Conservation (phyloP, 2,888 invertebrate genomes). For the Electrophaes corylata region DNA sequence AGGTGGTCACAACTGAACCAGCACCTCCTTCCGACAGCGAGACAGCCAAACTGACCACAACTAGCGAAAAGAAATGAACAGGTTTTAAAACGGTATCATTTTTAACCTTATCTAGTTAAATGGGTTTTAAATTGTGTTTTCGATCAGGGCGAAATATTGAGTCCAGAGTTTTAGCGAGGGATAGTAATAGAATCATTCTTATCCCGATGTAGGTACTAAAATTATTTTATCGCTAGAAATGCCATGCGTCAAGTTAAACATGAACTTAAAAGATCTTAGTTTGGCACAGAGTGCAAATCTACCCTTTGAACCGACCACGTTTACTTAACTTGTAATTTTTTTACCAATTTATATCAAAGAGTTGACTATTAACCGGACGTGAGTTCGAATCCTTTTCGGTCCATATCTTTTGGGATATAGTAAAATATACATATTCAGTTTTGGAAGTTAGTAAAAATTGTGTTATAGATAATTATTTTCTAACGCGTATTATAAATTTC, state of each 20-base stretch:
- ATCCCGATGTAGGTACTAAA: too few species aligned
- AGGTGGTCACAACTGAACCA: conserved; percentile 54
- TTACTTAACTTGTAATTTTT: not conserved
- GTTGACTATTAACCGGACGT: too few species aligned
- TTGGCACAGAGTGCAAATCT: too few species aligned
- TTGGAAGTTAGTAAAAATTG: too few species aligned
- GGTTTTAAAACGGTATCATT: not conserved
- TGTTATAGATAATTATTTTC: too few species aligned
- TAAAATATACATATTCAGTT: too few species aligned
- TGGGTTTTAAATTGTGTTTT: not conserved
- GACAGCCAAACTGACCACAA: conserved; percentile 69
- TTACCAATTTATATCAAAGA: not conserved
- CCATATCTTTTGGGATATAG: too few species aligned
- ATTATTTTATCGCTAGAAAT: too few species aligned
- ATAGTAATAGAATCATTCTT: not conserved
- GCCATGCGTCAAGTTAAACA: not conserved
- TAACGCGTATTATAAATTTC: too few species aligned
- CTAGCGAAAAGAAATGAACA: conserved; percentile 42
- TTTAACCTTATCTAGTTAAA: not conserved
- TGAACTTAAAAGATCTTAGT: not conserved
- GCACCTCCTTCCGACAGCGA: conserved; percentile 74
- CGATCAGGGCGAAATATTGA: not conserved
- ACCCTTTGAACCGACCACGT: too few species aligned
- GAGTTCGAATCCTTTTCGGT: too few species aligned
- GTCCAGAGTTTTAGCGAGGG: not conserved